Evolutionary conservation across 2,888 invertebrate species (phyloP).

Genomic region (Acleris sparsana): DNA sequence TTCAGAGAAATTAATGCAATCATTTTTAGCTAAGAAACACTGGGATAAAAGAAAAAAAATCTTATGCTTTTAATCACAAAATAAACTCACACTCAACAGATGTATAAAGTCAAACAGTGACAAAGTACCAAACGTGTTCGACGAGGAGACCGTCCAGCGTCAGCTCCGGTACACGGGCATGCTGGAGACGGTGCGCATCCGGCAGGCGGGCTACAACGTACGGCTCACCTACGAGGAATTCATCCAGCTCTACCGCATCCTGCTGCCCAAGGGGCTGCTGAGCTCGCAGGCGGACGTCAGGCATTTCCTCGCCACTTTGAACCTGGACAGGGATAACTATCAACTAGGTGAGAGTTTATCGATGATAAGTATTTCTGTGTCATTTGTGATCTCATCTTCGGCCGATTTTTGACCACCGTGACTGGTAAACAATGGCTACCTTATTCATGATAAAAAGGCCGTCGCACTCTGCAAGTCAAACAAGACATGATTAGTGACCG

Average conservation of each 20-base stretch:
- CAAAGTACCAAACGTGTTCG: conserved; percentile 96
- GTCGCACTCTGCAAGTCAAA: no score
- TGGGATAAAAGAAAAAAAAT: no score
- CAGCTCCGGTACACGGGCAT: conserved; percentile 96
- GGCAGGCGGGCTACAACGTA: conserved; percentile 98
- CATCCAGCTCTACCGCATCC: conserved; percentile 94
- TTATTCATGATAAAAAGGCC: no score
- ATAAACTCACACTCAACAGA: conserved; percentile 73
- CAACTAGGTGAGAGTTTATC: conserved; percentile 86
- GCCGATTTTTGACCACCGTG: no score
- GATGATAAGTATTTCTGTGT: no score
- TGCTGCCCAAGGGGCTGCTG: conserved; percentile 93
- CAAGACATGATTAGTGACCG: no score
- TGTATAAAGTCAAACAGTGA: conserved; percentile 98
- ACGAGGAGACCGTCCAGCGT: conserved; percentile 95
- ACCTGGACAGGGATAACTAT: conserved; percentile 94
- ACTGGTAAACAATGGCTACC: no score
- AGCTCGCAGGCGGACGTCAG: conserved; percentile 94
- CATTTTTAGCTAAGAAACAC: no score
- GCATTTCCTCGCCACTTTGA: conserved; percentile 91
- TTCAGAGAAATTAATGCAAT: no score
- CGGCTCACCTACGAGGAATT: conserved; percentile 97
- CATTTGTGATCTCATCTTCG: no score
- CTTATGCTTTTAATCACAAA: not conserved
- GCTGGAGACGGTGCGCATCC: conserved; percentile 97